These are phyloP conservation scores for Pelodytes ibericus DNA, from an alignment of 2,797 vertebrate genomes.

Conservation along the genomic window DNA sequence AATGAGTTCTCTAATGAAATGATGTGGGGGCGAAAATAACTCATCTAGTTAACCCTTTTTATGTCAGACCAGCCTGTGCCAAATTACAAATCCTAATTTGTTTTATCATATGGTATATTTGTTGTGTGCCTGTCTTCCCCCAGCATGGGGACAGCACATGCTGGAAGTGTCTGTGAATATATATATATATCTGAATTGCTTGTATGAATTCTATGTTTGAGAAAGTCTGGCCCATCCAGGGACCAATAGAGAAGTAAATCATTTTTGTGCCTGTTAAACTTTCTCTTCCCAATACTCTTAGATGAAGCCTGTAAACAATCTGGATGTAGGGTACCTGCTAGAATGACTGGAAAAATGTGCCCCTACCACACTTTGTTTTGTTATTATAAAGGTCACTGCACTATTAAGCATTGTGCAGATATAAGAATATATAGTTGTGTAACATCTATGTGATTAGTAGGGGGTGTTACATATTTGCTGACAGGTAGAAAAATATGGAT, in stretches of 20 bases:
- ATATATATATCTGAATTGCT: constrained; percentile 39
- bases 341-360: constrained; percentile 5
- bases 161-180: constrained; percentile 23
- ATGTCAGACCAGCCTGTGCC: constrained; percentile 4
- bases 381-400: no score
- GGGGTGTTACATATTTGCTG: not conserved
- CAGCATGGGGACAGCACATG: not conserved
- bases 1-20: not conserved
- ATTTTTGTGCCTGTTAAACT: not conserved
- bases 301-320: not conserved
- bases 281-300: not conserved
- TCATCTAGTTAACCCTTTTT: not conserved
- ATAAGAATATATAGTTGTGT: no score
- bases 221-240: constrained; percentile 19
- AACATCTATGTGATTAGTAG: no score
- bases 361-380: no score
- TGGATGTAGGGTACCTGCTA: not conserved
- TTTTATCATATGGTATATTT: constrained; percentile 36
- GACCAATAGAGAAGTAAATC: constrained; percentile 31
- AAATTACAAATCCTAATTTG: constrained; percentile 20
- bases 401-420: no score
- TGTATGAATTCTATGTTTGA: constrained; percentile 41
- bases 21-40: not conserved
- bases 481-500: not conserved
- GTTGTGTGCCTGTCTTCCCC: constrained; percentile 18